Conservation (phyloP, 2,797 vertebrate genomes). For the Myripristis jacobus region DNA sequence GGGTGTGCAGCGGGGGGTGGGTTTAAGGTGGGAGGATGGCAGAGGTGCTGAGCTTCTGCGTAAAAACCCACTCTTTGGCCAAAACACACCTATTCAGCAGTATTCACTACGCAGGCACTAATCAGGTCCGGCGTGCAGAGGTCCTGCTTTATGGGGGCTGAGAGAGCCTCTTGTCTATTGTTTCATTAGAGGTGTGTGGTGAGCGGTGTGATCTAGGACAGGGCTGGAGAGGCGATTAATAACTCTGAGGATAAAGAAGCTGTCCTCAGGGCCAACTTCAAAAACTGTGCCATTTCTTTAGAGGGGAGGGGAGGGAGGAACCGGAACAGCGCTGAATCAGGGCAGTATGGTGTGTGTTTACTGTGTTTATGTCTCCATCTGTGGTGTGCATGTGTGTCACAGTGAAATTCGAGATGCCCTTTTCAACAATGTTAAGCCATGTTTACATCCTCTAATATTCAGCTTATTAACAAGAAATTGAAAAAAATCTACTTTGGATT, state of each 20-base stretch:
- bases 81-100: conserved; percentile 67
- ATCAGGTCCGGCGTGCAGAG: conserved; percentile 53
- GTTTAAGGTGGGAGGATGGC: conserved; percentile 22
- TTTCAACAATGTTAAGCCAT: too few relatives aligned
- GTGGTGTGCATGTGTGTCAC: conserved; percentile 6
- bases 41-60: conserved; percentile 52
- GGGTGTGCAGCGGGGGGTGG: conserved; percentile 15
- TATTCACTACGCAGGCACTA: conserved; percentile 58
- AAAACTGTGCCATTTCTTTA: conserved; percentile 77
- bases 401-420: too few relatives aligned
- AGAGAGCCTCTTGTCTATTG: conserved; percentile 70
- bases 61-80: conserved; percentile 42
- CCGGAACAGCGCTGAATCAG: conserved; percentile 52
- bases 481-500: too few relatives aligned
- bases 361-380: conserved; percentile 18
- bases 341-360: conserved; percentile 45
- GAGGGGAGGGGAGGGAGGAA: conserved; percentile 34
- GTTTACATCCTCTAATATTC: too few relatives aligned
- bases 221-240: conserved; percentile 82
- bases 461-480: too few relatives aligned
- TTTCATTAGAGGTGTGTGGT: conserved; percentile 78
- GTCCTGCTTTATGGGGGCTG: conserved; percentile 41
- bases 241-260: conserved; percentile 71
- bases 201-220: conserved; percentile 84
- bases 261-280: conserved; percentile 71